Evolutionary conservation across 2,888 invertebrate species (phyloP).

Genomic region (Panzeria rudis): DNA sequence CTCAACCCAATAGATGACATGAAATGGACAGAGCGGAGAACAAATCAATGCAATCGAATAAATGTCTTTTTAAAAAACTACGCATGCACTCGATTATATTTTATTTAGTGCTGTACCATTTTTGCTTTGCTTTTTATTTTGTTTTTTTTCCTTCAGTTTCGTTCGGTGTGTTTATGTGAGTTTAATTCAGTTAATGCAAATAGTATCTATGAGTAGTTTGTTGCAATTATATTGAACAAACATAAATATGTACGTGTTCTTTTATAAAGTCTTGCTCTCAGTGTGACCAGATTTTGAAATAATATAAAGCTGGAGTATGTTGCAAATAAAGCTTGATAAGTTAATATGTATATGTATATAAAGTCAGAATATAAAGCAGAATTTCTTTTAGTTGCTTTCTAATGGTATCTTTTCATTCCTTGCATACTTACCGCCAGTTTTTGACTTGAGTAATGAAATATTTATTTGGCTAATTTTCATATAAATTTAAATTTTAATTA

Average conservation of each 20-base stretch:
- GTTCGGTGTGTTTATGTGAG: conserved; percentile 10
- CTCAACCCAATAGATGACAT: neutral
- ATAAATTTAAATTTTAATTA: no score
- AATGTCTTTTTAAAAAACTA: conserved; percentile 51
- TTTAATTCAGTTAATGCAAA: conserved; percentile 25
- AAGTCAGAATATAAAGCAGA: no score
- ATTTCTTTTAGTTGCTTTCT: no score
- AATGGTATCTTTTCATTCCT: no score
- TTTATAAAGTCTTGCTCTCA: no score
- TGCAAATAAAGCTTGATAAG: no score
- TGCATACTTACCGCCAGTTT: no score
- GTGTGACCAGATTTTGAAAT: no score
- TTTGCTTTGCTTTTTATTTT: conserved; percentile 15
- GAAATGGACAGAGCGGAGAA: conserved; percentile 14
- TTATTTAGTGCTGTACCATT: conserved; percentile 16
- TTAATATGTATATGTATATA: no score
- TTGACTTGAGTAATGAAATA: no score
- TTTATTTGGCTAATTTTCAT: no score
- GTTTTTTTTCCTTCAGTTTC: conserved; percentile 3
- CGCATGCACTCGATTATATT: conserved; percentile 46
- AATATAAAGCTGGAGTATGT: no score
- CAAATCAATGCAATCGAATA: conserved; percentile 38
- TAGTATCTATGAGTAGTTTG: conserved; percentile 8
- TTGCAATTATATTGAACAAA: neutral
- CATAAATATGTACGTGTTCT: neutral